Conservation (phyloP, 2,113 vertebrate species). For the Speoplatyrhinus poulsoni region DNA sequence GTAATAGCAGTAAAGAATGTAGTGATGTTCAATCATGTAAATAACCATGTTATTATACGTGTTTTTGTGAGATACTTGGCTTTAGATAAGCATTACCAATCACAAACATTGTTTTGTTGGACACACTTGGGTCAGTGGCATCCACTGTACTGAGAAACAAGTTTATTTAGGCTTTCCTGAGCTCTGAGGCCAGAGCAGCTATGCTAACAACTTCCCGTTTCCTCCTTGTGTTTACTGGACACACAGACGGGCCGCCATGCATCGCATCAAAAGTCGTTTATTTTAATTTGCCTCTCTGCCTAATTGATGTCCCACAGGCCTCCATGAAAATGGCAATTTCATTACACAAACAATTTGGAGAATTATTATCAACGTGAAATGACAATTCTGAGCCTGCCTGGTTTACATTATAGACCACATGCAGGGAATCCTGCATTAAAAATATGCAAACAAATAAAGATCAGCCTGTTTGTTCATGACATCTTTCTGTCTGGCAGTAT, state of each 20-base stretch:
- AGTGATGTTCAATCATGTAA: not conserved
- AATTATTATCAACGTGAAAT: constrained; percentile 74
- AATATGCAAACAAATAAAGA: too few species aligned
- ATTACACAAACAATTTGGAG: constrained; percentile 76
- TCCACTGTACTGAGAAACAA: not conserved
- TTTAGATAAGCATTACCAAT: not conserved
- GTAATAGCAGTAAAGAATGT: not conserved
- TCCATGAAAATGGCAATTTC: constrained; percentile 59
- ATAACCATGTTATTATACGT: not conserved
- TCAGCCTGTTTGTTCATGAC: too few species aligned
- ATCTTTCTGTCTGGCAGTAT: too few species aligned
- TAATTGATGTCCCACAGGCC: constrained; percentile 68
- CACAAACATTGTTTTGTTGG: too few species aligned
- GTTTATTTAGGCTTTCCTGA: constrained; percentile 23
- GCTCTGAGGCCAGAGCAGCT: constrained; percentile 14
- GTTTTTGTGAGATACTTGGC: not conserved
- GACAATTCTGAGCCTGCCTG: constrained; percentile 47
- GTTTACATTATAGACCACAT: constrained; percentile 37
- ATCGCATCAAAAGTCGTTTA: constrained; percentile 65
- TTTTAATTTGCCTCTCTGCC: constrained; percentile 76
- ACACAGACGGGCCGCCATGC: constrained; percentile 32
- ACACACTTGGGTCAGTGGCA: too few species aligned
- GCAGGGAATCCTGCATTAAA: too few species aligned
- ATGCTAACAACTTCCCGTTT: constrained; percentile 75
- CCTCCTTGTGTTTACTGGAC: constrained; percentile 65